These are phyloP conservation scores for Craniophora ligustri DNA, from an alignment of 2,888 invertebrate genomes.

Conservation along the genomic window DNA sequence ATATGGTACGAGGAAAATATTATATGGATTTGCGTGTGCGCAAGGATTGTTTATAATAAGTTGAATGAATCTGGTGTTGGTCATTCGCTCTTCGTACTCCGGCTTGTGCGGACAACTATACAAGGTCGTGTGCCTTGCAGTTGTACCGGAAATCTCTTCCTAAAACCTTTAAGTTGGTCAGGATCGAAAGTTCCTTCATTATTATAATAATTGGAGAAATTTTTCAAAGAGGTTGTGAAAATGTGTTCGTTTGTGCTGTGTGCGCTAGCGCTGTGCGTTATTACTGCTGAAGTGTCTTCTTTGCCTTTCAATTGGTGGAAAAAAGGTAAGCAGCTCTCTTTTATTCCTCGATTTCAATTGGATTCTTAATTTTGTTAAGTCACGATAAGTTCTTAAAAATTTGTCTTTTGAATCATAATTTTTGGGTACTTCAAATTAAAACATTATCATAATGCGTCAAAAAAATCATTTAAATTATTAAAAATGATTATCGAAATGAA, in stretches of 20 bases:
- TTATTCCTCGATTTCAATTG: neutral
- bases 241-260: constrained; percentile 23
- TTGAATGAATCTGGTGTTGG: constrained; percentile 5
- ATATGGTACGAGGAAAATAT: constrained; percentile 35
- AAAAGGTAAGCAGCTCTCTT: constrained; percentile 29
- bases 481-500: too few species aligned
- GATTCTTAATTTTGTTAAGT: neutral
- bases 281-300: constrained; percentile 29
- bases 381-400: too few species aligned
- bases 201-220: neutral
- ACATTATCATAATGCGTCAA: too few species aligned
- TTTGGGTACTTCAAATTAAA: too few species aligned
- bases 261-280: constrained; percentile 5
- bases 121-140: constrained; percentile 46
- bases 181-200: constrained; percentile 50
- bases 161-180: constrained; percentile 41
- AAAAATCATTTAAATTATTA: too few species aligned
- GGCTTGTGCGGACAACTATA: constrained; percentile 56
- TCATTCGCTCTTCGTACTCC: constrained; percentile 42
- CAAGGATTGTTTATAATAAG: constrained; percentile 16
- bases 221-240: constrained; percentile 5
- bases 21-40: neutral
- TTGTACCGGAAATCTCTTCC: constrained; percentile 50
- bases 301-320: constrained; percentile 32
- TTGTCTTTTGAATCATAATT: too few species aligned